Percentiles rank a stretch among this genome's conserved stretches.
Conservation (phyloP, 2,797 vertebrate genomes). For the Hylomyscus alleni region DNA sequence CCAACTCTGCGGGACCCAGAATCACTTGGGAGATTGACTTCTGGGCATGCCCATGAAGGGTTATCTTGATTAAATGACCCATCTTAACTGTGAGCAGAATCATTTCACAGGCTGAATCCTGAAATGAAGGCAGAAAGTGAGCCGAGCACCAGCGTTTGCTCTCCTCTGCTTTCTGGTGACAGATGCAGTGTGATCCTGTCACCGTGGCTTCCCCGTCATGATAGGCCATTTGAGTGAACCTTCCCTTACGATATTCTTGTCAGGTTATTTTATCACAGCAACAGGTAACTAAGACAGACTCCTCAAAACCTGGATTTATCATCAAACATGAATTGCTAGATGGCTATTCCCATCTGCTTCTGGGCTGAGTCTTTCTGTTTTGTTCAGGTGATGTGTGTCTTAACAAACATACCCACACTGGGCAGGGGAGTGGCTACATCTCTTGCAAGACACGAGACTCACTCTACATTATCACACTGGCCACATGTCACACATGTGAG, state of each 20-base stretch:
- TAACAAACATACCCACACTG: constrained; percentile 58
- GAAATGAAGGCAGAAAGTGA: background rate
- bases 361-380: background rate
- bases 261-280: background rate
- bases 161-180: background rate
- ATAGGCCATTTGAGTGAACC: background rate
- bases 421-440: constrained; percentile 43
- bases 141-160: background rate
- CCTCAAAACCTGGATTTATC: constrained; percentile 62
- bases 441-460: background rate
- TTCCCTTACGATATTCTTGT: background rate
- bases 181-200: too few relatives aligned
- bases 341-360: constrained; percentile 56
- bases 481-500: background rate
- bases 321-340: constrained; percentile 59
- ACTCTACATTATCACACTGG: background rate
- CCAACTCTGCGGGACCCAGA: background rate
- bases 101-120: background rate
- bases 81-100: background rate
- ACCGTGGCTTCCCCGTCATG: background rate
- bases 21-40: background rate
- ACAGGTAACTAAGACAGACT: background rate
- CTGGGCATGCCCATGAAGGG: too few relatives aligned
- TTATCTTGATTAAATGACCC: background rate
- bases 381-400: background rate